phyloP scores from a whole-genome alignment of 2,888 invertebrate species.

The Heliconius cydno region DNA sequence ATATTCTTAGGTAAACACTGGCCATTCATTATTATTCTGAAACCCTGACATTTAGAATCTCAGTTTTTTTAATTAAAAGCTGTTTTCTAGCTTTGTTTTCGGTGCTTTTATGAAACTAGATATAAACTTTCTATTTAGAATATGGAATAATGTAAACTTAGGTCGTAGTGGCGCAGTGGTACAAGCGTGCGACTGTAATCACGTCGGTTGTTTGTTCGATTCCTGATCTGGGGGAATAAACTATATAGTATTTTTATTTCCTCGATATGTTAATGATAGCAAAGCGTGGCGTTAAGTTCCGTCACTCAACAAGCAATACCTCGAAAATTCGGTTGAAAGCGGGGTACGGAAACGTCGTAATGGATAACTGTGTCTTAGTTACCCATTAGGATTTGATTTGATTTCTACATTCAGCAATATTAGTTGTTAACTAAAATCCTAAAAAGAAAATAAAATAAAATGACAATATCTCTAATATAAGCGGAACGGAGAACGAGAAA shows the following conservation, averaged over 20 bases:
- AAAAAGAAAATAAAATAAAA: not conserved
- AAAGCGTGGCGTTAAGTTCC: not conserved
- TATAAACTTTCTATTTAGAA: not conserved
- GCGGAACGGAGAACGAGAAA: not conserved
- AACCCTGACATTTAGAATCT: conserved; percentile 6
- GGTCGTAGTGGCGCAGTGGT: no score
- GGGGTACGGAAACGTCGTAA: no score
- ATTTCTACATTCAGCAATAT: no score
- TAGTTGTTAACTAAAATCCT: not conserved
- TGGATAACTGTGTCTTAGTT: no score
- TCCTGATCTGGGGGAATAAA: no score
- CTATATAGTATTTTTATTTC: no score
- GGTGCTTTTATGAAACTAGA: conserved; percentile 4
- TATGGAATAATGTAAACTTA: no score
- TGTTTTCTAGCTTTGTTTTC: conserved; percentile 19
- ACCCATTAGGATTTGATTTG: no score
- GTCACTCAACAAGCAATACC: no score
- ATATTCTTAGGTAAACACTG: conserved; percentile 6
- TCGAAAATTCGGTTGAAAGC: no score
- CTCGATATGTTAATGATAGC: not conserved
- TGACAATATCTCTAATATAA: not conserved
- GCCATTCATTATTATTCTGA: conserved; percentile 16
- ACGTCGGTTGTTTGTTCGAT: no score
- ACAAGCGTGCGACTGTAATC: no score
- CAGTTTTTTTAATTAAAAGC: conserved; percentile 5